These are phyloP conservation scores for Rhagophthalmus giganteus DNA, from an alignment of 2,888 invertebrate genomes.

Conservation along the genomic window DNA sequence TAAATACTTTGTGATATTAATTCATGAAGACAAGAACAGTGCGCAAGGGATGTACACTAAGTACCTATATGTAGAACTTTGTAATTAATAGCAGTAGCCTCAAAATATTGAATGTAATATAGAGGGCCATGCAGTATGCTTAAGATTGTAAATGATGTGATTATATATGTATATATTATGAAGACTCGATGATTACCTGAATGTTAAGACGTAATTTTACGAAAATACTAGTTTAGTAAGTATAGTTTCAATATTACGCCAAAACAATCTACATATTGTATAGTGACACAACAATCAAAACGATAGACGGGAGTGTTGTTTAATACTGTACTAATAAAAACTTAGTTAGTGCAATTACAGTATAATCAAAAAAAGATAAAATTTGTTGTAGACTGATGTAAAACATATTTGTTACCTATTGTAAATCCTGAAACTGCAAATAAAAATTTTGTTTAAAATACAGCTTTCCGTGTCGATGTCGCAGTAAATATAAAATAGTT, in stretches of 20 bases:
- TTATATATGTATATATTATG: slow-evolving; percentile 21
- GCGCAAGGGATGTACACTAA: slow-evolving; percentile 16
- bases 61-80: slow-evolving; percentile 16
- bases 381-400: slow-evolving; percentile 42
- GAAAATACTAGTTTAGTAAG: slow-evolving; percentile 19
- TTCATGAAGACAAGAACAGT: slow-evolving; percentile 8
- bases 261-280: slow-evolving; percentile 22
- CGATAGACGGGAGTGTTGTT: neutral
- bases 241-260: slow-evolving; percentile 18
- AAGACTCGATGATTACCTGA: slow-evolving; percentile 17
- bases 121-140: slow-evolving; percentile 14
- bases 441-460: slow-evolving; percentile 38
- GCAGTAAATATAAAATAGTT: no score
- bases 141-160: slow-evolving; percentile 23
- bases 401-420: slow-evolving; percentile 46
- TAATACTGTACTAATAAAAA: slow-evolving; percentile 9
- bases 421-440: slow-evolving; percentile 41
- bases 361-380: slow-evolving; percentile 28
- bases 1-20: slow-evolving; percentile 18
- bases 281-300: slow-evolving; percentile 19
- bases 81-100: slow-evolving; percentile 15
- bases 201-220: slow-evolving; percentile 24
- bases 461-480: slow-evolving; percentile 3
- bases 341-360: no score
- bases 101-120: slow-evolving; percentile 16